Evolutionary conservation across 2,888 invertebrate species (phyloP), one percentile per base, ranked within the genome.

Genomic region (Ennomos erosarius): DNA sequence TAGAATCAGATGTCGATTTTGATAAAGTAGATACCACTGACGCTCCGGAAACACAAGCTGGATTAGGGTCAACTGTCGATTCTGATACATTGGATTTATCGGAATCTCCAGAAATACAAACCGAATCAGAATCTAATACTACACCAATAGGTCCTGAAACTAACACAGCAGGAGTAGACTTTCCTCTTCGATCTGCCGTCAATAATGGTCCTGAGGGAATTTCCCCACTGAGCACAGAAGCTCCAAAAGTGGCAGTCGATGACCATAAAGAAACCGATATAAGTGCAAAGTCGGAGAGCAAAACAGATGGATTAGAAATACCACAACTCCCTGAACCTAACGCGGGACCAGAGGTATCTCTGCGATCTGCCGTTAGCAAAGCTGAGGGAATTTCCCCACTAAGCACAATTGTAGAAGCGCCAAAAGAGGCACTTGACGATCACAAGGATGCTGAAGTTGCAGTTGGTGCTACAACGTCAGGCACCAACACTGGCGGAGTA

Each of bases 401-500:
- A 37, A 81, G 71, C 53, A 62, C 71, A 57, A 40, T 10, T 26
- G 10, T 4, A 37, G 37, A 10, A 37, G 10, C 4, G 1, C 26
- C 26, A 26, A 50, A 38, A 26, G 54, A 47, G 35, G 37, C 44
- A 26, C 6, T 26, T 34, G 43, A 53, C 16, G 67, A 50, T 9
- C 71, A 74, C 46, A 65, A 70, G 38, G 81, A 81, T 49, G 46
- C 71, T 12, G 82, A 80, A 16, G 77, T 83, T 39, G 78, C 86
- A 50, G 76, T 87, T 53, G 85, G 87, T 39, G 88, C 90, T 37
- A 84, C 85, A 48, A 87, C 87, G 40, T 64, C 73, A 9, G 79
- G 68, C 46, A 69, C 77, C 1, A 85, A 84, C 78, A 87, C 79
- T 51, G 84, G 93, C 75, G 90, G 93, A 73, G 91, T 93, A 67